These are phyloP conservation scores for Perca flavescens DNA, from an alignment of 2,113 vertebrate genomes.

Conservation along the genomic window DNA sequence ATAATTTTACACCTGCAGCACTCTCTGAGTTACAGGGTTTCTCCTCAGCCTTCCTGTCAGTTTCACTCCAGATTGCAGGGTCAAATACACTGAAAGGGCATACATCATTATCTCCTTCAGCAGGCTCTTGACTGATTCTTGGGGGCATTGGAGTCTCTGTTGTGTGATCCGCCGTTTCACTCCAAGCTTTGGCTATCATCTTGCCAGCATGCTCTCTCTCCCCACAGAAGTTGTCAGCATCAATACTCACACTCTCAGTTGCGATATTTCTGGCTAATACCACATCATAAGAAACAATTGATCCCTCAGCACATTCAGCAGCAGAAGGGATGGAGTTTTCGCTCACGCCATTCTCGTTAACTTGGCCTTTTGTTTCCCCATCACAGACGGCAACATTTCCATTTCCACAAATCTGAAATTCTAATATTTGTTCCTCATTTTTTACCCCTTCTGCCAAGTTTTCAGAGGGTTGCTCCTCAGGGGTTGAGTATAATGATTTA, in stretches of 20 bases:
- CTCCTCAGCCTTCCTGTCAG: slow-evolving; percentile 57
- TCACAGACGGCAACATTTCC: slow-evolving; percentile 43
- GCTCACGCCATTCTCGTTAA: slow-evolving; percentile 48
- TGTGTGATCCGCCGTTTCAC: slow-evolving; percentile 58
- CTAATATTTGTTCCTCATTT: slow-evolving; percentile 43
- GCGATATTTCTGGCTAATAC: slow-evolving; percentile 44
- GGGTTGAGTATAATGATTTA: slow-evolving; percentile 43
- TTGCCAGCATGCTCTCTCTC: slow-evolving; percentile 32
- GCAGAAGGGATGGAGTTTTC: slow-evolving; percentile 13
- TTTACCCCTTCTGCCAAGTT: slow-evolving; percentile 28
- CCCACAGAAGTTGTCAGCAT: slow-evolving; percentile 37
- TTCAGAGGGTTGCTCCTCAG: slow-evolving; percentile 25
- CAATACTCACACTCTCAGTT: slow-evolving; percentile 18
- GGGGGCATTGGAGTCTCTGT: slow-evolving; percentile 50
- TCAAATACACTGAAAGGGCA: slow-evolving; percentile 68
- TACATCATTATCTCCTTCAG: slow-evolving; percentile 73
- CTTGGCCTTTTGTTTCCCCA: slow-evolving; percentile 54
- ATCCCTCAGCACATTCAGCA: slow-evolving; percentile 41
- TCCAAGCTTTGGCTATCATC: slow-evolving; percentile 46
- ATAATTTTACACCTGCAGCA: slow-evolving; percentile 51
- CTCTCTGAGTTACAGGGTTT: slow-evolving; percentile 40
- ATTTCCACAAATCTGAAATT: slow-evolving; percentile 52
- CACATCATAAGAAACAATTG: slow-evolving; percentile 31
- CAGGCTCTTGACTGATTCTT: slow-evolving; percentile 59
- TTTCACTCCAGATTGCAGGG: slow-evolving; percentile 67